Percentiles rank a stretch among this genome's conserved stretches.
phyloP scores from a whole-genome alignment of 2,113 vertebrate species.

The Brachyistius frenatus region DNA sequence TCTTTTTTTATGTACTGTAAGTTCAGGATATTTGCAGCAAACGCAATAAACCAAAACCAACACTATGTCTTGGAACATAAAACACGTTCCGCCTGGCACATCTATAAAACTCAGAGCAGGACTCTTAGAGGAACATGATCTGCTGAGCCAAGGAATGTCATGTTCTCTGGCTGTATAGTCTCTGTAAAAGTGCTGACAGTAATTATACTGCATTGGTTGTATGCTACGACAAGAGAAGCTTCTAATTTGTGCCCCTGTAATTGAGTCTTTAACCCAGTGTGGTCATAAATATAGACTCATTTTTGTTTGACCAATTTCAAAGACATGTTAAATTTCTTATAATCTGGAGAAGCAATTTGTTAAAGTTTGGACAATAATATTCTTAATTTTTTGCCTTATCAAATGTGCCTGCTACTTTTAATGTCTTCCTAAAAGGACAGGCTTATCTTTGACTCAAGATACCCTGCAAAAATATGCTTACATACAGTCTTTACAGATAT shows the following conservation, averaged over 20 bases:
- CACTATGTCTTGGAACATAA: constrained; percentile 3
- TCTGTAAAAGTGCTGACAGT: constrained; percentile 53
- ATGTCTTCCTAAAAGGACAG: not conserved
- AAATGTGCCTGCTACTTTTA: not conserved
- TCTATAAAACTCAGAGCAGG: constrained; percentile 24
- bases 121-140: constrained; percentile 28
- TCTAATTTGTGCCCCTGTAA: constrained; percentile 67
- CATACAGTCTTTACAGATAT: not conserved
- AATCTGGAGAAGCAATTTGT: not conserved
- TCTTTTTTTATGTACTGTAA: not conserved
- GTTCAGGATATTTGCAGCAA: constrained; percentile 2
- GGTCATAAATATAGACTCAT: not conserved
- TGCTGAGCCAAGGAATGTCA: constrained; percentile 56
- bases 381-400: not conserved
- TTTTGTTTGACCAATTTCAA: constrained; percentile 27
- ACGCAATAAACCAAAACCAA: constrained; percentile 22
- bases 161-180: constrained; percentile 41
- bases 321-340: not conserved
- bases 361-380: constrained; percentile 1
- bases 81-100: constrained; percentile 19
- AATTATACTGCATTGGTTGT: constrained; percentile 52
- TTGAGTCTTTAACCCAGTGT: constrained; percentile 30
- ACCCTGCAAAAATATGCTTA: not conserved
- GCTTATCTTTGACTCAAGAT: too few species aligned
- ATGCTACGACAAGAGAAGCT: constrained; percentile 47